Evolutionary conservation across 2,797 vertebrate species (phyloP).

Genomic region (Paedocypris micromegethes): DNA sequence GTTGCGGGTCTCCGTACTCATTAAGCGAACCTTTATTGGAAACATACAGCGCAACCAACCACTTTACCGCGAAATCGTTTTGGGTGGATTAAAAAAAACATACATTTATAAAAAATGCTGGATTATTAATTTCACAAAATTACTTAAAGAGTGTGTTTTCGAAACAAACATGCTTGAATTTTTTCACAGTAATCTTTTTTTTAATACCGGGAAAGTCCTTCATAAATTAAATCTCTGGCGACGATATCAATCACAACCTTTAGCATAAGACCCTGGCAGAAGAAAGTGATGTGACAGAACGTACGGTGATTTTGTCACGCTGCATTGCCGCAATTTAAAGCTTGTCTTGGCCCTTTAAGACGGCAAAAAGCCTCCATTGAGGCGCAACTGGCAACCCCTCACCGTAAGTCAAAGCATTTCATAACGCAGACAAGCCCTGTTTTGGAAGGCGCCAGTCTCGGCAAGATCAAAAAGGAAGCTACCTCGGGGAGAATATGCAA

Average conservation of each 20-base stretch:
- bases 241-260: neutral
- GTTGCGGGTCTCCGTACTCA: constrained; percentile 25
- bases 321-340: constrained; percentile 54
- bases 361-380: constrained; percentile 52
- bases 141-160: no score
- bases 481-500: constrained; percentile 73
- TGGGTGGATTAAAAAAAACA: no score
- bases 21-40: constrained; percentile 48
- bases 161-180: no score
- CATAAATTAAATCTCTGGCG: no score
- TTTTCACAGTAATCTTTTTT: no score
- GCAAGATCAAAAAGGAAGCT: constrained; percentile 76
- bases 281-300: constrained; percentile 42
- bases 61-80: neutral
- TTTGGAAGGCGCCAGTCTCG: constrained; percentile 77
- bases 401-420: constrained; percentile 60
- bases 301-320: constrained; percentile 52
- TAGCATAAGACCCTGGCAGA: constrained; percentile 2
- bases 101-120: constrained; percentile 3
- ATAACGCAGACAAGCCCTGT: constrained; percentile 64
- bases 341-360: constrained; percentile 54
- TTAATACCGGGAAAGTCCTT: no score
- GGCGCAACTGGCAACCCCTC: constrained; percentile 58
- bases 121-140: neutral
- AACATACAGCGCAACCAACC: constrained; percentile 40